These are phyloP conservation scores for Agapetus fuscipes DNA, from an alignment of 2,888 invertebrate species.

Conservation along the genomic window DNA sequence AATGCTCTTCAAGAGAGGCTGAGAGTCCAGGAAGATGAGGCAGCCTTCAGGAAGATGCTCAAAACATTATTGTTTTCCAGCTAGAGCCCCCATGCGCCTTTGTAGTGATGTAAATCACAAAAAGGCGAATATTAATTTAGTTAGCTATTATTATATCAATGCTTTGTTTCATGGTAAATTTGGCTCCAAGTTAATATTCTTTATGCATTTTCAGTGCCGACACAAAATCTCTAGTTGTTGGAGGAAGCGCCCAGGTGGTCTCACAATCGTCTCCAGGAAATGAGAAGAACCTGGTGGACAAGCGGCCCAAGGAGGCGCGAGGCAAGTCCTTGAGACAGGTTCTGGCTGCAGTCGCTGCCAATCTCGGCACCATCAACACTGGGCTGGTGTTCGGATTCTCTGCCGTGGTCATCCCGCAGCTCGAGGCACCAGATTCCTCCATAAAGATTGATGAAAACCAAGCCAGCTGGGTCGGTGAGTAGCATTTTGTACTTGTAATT, in stretches of 20 bases:
- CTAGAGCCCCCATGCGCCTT: no score
- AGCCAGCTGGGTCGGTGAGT: constrained; percentile 60
- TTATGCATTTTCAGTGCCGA: constrained; percentile 15
- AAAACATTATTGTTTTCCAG: no score
- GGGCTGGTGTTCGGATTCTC: constrained; percentile 63
- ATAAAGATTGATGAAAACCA: constrained; percentile 46
- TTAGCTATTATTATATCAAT: no score
- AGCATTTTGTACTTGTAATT: no score
- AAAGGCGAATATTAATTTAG: no score
- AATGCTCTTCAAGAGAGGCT: no score
- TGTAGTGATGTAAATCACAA: no score
- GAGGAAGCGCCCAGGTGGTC: constrained; percentile 6
- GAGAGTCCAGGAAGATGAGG: no score
- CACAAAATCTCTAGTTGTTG: constrained; percentile 14
- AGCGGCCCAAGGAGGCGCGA: constrained; percentile 30
- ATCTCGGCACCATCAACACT: constrained; percentile 59
- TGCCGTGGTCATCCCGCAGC: constrained; percentile 54
- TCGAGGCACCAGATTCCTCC: constrained; percentile 38
- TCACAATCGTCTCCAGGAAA: no score
- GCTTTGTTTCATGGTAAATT: no score
- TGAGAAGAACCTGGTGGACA: constrained; percentile 20
- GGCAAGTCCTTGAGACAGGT: constrained; percentile 47
- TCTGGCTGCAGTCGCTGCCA: constrained; percentile 52
- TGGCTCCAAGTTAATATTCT: no score
- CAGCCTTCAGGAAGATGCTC: no score